These are phyloP conservation scores for Rhyacichthys aspro DNA, from an alignment of 2,797 vertebrate genomes.

Conservation along the genomic window DNA sequence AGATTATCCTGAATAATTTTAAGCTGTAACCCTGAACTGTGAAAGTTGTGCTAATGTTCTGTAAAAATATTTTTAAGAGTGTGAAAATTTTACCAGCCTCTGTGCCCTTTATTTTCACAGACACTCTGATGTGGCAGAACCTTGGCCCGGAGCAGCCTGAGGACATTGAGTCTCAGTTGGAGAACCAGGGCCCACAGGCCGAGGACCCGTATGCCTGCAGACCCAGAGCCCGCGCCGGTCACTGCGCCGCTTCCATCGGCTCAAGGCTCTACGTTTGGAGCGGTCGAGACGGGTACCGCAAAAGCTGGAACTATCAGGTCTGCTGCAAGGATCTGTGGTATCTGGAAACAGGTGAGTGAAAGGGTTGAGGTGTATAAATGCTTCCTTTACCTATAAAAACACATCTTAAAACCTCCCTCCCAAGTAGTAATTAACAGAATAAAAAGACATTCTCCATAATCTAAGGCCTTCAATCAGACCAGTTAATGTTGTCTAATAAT, in stretches of 20 bases:
- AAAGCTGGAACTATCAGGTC: constrained; percentile 95
- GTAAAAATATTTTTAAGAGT: too few species aligned
- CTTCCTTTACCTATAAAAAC: too few species aligned
- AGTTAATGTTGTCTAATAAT: neutral
- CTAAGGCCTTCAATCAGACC: too few species aligned
- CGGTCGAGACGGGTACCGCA: constrained; percentile 93
- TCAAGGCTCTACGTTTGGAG: constrained; percentile 96
- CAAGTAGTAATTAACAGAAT: too few species aligned
- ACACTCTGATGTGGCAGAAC: constrained; percentile 88
- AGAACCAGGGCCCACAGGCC: constrained; percentile 54
- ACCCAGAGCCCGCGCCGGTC: constrained; percentile 91
- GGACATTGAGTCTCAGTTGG: constrained; percentile 60
- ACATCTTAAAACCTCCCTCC: too few species aligned
- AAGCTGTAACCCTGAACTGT: too few species aligned
- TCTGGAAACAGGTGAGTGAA: constrained; percentile 93
- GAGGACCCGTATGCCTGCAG: constrained; percentile 83
- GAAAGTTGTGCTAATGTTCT: neutral
- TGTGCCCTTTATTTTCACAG: constrained; percentile 61
- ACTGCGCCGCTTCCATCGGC: constrained; percentile 88
- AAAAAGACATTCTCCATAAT: too few species aligned
- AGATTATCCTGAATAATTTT: too few species aligned
- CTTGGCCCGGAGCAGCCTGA: constrained; percentile 77
- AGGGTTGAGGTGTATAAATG: neutral
- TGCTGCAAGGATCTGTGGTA: constrained; percentile 99
- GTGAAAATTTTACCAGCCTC: too few species aligned